A percentile compares a stretch with the other conserved stretches of the same genome.
Evolutionary conservation across 35 echinoderm and acorn worm genomes (phyloP).

Genomic region (Diadema setosum): DNA sequence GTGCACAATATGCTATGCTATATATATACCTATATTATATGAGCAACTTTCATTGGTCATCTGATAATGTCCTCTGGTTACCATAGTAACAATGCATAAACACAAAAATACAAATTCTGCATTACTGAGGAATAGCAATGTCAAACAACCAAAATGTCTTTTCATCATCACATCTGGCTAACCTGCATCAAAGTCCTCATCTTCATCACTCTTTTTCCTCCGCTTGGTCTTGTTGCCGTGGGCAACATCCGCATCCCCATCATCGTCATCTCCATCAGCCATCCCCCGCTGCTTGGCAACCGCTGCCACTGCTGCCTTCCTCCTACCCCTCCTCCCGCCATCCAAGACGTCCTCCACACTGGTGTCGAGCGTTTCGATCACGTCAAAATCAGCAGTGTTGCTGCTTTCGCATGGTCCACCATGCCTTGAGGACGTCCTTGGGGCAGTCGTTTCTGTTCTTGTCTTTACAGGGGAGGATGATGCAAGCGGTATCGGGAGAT

Average conservation of each 20-base stretch:
- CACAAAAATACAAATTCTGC: too few species aligned
- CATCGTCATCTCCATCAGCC: constrained; percentile 1
- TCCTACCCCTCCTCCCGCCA: not conserved
- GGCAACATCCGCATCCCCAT: not conserved
- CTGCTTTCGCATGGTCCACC: not conserved
- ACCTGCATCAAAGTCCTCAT: constrained; percentile 35
- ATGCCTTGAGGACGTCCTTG: not conserved
- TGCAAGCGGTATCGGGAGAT: not conserved
- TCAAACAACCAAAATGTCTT: too few species aligned
- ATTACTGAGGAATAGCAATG: too few species aligned
- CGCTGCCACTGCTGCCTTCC: constrained; percentile 11
- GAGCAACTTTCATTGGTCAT: too few species aligned
- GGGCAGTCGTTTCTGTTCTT: not conserved
- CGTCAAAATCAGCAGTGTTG: not conserved
- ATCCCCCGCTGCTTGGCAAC: constrained; percentile 55
- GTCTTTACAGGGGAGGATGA: not conserved
- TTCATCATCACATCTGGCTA: not conserved
- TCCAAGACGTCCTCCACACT: constrained; percentile 1
- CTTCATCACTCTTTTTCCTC: not conserved
- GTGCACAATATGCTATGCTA: too few species aligned
- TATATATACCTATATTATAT: too few species aligned
- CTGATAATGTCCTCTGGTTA: too few species aligned
- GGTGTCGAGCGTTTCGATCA: constrained; percentile 21
- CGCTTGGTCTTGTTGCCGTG: not conserved
- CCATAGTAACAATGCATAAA: too few species aligned